These are phyloP conservation scores for Chrysemys picta DNA, from an alignment of 2,113 vertebrate genomes.

Conservation along the genomic window DNA sequence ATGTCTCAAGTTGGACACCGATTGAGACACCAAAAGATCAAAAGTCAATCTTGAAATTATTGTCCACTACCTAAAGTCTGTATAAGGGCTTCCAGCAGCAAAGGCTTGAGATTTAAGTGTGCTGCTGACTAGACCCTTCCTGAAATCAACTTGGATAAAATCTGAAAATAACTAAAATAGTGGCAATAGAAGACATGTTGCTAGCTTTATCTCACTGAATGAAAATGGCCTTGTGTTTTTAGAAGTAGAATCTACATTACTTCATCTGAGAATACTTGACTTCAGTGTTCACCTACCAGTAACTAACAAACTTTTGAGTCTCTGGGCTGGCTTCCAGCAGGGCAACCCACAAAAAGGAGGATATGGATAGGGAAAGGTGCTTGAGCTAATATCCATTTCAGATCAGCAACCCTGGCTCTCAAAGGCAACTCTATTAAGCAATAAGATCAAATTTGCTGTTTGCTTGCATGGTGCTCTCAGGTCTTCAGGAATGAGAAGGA, in stretches of 20 bases:
- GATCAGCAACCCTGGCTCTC: not conserved
- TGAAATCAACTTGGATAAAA: slow-evolving; percentile 1
- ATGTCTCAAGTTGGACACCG: not conserved
- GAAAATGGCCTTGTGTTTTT: not conserved
- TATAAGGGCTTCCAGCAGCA: not conserved
- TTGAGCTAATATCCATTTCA: not conserved
- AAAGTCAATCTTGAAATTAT: not conserved
- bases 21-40: not conserved
- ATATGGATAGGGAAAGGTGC: not conserved
- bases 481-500: not conserved
- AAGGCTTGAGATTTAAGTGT: not conserved
- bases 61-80: not conserved
- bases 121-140: not conserved
- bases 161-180: not conserved
- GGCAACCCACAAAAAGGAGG: not conserved
- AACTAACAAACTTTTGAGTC: not conserved
- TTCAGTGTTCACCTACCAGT: not conserved
- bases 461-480: not conserved
- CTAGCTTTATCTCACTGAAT: not conserved
- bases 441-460: not conserved
- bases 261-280: not conserved
- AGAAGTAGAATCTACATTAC: not conserved
- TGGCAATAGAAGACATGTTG: slow-evolving; percentile 14
- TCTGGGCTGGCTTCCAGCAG: not conserved
- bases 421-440: not conserved